A percentile compares a stretch with the other conserved stretches of the same genome.
Evolutionary conservation across 1,140 invertebrate genomes (phyloP).

Genomic region (Arion vulgaris): DNA sequence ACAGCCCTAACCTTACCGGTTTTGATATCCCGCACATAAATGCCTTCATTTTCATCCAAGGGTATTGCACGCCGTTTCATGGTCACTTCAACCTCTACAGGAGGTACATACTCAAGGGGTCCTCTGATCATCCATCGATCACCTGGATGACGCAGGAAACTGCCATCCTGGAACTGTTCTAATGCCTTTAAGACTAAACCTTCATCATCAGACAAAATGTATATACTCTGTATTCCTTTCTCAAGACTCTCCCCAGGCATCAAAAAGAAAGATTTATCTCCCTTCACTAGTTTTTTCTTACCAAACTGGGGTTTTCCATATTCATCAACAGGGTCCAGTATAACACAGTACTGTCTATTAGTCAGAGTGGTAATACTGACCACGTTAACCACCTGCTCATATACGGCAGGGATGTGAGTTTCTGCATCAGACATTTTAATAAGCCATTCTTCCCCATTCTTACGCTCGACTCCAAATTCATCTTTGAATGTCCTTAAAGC

Average conservation of each 20-base stretch:
- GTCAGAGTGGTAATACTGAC: constrained; percentile 70
- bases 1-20: constrained; percentile 71
- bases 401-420: constrained; percentile 73
- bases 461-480: constrained; percentile 65
- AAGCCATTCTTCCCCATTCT: constrained; percentile 75
- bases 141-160: constrained; percentile 64
- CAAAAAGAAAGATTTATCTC: constrained; percentile 73
- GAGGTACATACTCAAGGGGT: constrained; percentile 73
- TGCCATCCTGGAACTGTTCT: constrained; percentile 68
- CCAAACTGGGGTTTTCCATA: constrained; percentile 72
- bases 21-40: constrained; percentile 74
- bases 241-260: constrained; percentile 71
- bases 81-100: constrained; percentile 74
- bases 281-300: constrained; percentile 70
- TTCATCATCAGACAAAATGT: constrained; percentile 72
- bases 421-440: constrained; percentile 71
- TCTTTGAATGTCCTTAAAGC: constrained; percentile 71
- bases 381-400: constrained; percentile 70
- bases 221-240: constrained; percentile 70
- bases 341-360: constrained; percentile 72
- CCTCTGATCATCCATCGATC: constrained; percentile 74
- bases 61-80: constrained; percentile 69
- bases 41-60: constrained; percentile 74
- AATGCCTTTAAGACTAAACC: constrained; percentile 70
- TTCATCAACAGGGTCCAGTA: constrained; percentile 70